Evolutionary conservation across 2,113 vertebrate species (phyloP).

Genomic region (Varanus komodoensis): DNA sequence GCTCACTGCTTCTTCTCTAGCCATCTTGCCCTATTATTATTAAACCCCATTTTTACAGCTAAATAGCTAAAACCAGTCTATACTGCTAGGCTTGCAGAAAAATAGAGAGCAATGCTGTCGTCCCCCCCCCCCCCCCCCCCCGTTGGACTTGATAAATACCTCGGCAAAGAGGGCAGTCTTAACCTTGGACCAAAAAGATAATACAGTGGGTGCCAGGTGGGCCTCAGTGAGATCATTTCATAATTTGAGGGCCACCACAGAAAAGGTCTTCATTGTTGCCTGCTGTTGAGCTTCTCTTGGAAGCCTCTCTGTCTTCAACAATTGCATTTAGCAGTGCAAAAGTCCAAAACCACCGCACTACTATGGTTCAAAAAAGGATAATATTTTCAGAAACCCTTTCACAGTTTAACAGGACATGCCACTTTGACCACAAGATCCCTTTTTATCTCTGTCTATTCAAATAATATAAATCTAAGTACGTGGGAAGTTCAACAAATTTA

Average conservation of each 20-base stretch:
- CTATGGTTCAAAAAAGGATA: neutral
- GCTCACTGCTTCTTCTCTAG: neutral
- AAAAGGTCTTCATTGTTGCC: too few relatives aligned
- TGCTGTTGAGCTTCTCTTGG: neutral
- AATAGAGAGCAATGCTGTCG: too few relatives aligned
- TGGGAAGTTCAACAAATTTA: neutral
- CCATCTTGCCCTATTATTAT: neutral
- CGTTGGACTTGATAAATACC: too few relatives aligned
- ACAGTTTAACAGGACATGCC: neutral
- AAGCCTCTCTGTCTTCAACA: neutral
- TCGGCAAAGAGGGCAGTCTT: too few relatives aligned
- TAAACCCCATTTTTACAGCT: too few relatives aligned
- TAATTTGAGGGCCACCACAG: too few relatives aligned
- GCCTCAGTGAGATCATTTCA: too few relatives aligned
- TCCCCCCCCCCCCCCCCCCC: too few relatives aligned
- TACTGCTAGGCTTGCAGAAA: too few relatives aligned
- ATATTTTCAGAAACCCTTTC: constrained; percentile 28
- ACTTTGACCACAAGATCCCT: constrained; percentile 17
- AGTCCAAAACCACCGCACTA: neutral
- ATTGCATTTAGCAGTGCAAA: neutral
- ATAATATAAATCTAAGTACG: constrained; percentile 8
- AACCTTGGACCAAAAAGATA: too few relatives aligned
- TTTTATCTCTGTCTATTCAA: neutral
- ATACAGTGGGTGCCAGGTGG: too few relatives aligned
- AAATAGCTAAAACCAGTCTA: too few relatives aligned